These are phyloP conservation scores for Euproctis similis DNA, from an alignment of 2,888 invertebrate genomes.

Conservation along the genomic window DNA sequence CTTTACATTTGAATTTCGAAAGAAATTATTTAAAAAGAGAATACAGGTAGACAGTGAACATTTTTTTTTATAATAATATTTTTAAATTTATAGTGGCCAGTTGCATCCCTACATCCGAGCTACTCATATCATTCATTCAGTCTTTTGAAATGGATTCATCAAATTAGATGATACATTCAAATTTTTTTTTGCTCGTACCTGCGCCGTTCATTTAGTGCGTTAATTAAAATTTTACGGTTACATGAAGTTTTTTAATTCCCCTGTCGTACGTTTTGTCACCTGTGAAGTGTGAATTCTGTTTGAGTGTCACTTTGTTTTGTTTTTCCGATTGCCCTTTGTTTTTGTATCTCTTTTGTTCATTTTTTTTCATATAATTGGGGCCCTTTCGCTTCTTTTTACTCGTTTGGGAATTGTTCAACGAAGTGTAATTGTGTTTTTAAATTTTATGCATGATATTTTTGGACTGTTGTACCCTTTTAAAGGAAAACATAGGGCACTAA, in stretches of 20 bases:
- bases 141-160: conserved; percentile 48
- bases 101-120: conserved; percentile 35
- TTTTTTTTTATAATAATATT: too few species aligned
- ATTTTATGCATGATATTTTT: too few species aligned
- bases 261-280: conserved; percentile 60
- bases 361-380: conserved; percentile 28
- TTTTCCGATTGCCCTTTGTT: conserved; percentile 12
- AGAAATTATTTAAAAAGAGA: too few species aligned
- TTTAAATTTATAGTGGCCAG: conserved; percentile 23
- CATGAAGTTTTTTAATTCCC: conserved; percentile 36
- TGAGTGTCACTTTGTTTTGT: conserved; percentile 44
- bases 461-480: too few species aligned
- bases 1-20: too few species aligned
- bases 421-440: conserved; percentile 4
- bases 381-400: conserved; percentile 19
- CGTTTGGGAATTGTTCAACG: conserved; percentile 5
- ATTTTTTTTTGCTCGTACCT: too few species aligned
- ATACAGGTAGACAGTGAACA: too few species aligned
- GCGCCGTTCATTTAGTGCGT: conserved; percentile 52
- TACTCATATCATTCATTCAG: conserved; percentile 44
- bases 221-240: conserved; percentile 71
- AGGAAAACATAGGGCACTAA: too few species aligned
- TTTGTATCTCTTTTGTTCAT: conserved; percentile 40
- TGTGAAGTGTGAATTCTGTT: conserved; percentile 63
- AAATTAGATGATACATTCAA: conserved; percentile 64